Conservation (phyloP, 2,888 invertebrate genomes). For the Cephus nigrinus region DNA sequence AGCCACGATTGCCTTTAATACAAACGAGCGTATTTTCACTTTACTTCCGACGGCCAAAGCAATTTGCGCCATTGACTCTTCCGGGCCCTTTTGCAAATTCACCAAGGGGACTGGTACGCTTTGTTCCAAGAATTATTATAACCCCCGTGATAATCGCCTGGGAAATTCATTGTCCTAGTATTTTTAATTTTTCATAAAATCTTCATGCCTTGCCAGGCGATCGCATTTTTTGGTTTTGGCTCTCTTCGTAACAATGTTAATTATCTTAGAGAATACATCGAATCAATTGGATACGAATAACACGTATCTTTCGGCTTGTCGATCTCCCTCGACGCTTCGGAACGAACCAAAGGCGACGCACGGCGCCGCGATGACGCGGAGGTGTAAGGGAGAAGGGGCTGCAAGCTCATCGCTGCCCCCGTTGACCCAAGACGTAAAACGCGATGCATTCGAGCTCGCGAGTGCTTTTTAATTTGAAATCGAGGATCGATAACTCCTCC, state of each 20-base stretch:
- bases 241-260: no score
- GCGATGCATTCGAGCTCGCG: slow-evolving; percentile 52
- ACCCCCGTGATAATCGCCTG: neutral
- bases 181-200: no score
- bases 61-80: neutral
- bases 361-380: neutral
- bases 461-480: slow-evolving; percentile 55
- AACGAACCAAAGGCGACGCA: no score
- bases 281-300: neutral
- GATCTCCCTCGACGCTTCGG: neutral
- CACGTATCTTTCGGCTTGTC: neutral
- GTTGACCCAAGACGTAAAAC: slow-evolving; percentile 43
- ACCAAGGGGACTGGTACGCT: neutral
- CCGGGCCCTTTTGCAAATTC: neutral
- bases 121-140: neutral
- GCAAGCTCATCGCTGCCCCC: neutral
- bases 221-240: no score
- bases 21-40: neutral
- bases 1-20: neutral
- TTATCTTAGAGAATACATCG: neutral
- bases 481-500: slow-evolving; percentile 49
- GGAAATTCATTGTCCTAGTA: neutral
- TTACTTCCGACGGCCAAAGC: neutral
- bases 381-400: no score
- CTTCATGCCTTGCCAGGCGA: no score